Base-by-base conservation (phyloP, 53 echinoderm and acorn worm species). In the Actinopyga echinites region DNA sequence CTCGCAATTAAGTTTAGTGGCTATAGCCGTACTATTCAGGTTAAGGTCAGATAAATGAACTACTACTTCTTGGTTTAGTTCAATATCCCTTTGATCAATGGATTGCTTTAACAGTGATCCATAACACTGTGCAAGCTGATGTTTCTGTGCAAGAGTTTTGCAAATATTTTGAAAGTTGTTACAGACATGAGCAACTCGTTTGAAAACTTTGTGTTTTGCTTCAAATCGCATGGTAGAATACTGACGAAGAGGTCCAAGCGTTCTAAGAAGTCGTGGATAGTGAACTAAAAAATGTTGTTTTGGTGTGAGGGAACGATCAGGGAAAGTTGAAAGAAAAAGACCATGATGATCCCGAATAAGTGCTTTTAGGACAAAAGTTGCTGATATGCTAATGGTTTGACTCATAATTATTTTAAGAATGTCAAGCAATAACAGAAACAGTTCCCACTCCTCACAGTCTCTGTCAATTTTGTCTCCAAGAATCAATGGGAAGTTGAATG, bases 251-350 rank as follows among this genome's bases (percentile, higher is more conserved):
- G 86, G 86, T 52, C 86, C 86, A 32, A 86, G 57, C 13, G 29
- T 62, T 64, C 80, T 64, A 4, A 86, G 36, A 37, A 26, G 43
- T 21, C 55, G 34, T 55, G 52, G 86, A 29, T 86, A 86, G 56
- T 86, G 80, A 10, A 56, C 35, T 20, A 86, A 11, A 55, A 86
- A 86, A 35, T 86, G 86, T 29, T 86, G 86, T 44, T 86, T 68
- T 53, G 86, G 86, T n/a, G 79, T 86, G 21, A 86, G 65, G 10
- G 33, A 49, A 34, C 64, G 35, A 13, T 80, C 56, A 23, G 66
- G 66, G 61, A 64, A 69, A 24, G 79, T 49, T 55, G 30, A 40
- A 33, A 79, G 44, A 26, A 86, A 86, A 23, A 34, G 68, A n/a
- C n/a, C 30, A 40, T 40, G 40, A 40, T 40, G 40, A 40, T 40